phyloP scores from a whole-genome alignment of 2,888 invertebrate species.

The Xestobium rufovillosum region DNA sequence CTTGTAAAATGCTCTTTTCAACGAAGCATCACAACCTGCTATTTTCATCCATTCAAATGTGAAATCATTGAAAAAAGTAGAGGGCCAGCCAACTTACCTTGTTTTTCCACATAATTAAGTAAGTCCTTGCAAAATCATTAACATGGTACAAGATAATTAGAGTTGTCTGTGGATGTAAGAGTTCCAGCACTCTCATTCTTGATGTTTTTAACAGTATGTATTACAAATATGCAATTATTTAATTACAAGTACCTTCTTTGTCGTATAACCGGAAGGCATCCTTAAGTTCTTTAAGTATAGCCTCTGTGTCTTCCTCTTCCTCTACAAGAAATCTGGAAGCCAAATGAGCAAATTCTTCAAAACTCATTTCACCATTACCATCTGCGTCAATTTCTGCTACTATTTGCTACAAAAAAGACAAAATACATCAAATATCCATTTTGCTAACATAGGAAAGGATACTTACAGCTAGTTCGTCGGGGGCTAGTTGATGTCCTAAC shows the following conservation, averaged over 20 bases:
- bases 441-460: not conserved
- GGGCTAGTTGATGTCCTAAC: conserved; percentile 79
- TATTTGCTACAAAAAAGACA: conserved; percentile 49
- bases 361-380: conserved; percentile 79
- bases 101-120: too few species aligned
- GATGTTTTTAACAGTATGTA: not conserved
- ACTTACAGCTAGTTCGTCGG: conserved; percentile 59
- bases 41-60: too few species aligned
- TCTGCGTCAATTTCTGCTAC: conserved; percentile 81
- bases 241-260: conserved; percentile 66
- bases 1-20: too few species aligned
- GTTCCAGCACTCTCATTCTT: not conserved
- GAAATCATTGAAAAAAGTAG: too few species aligned
- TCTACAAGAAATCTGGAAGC: conserved; percentile 81
- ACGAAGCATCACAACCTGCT: too few species aligned
- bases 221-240: not conserved
- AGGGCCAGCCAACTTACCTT: too few species aligned
- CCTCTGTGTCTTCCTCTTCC: conserved; percentile 83
- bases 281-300: conserved; percentile 80
- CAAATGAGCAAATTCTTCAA: conserved; percentile 79
- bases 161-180: too few species aligned
- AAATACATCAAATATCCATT: not conserved
- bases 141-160: too few species aligned
- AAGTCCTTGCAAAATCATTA: too few species aligned
- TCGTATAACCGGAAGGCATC: conserved; percentile 96